Conservation (phyloP, 2,888 invertebrate species). For the Chalcosyrphus nemorum region DNA sequence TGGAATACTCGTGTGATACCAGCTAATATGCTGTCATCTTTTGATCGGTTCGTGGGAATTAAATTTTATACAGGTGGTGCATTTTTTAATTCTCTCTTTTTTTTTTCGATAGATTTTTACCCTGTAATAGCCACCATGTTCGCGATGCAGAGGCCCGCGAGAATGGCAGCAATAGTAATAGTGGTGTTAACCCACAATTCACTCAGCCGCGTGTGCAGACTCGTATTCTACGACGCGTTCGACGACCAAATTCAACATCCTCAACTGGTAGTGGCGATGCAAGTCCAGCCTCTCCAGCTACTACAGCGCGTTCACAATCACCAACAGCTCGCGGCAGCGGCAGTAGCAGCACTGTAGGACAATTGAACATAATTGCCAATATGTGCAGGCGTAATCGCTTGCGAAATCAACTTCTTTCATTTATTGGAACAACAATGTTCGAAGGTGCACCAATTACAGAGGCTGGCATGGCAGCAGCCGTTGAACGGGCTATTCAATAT, state of each 20-base stretch:
- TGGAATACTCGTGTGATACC: constrained; percentile 81
- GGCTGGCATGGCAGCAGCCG: constrained; percentile 77
- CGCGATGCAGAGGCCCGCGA: constrained; percentile 78
- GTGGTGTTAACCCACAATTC: constrained; percentile 52
- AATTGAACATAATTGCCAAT: constrained; percentile 26
- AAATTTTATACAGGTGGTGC: no score
- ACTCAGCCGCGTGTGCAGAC: constrained; percentile 65
- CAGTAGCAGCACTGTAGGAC: constrained; percentile 2
- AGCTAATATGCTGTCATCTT: constrained; percentile 80
- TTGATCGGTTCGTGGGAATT: no score
- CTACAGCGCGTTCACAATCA: constrained; percentile 44
- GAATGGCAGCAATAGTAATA: constrained; percentile 72
- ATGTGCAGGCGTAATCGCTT: constrained; percentile 74
- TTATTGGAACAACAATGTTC: constrained; percentile 77
- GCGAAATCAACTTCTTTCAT: constrained; percentile 77
- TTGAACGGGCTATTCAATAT: constrained; percentile 78
- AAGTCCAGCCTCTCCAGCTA: constrained; percentile 26
- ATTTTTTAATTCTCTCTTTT: no score
- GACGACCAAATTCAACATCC: constrained; percentile 61
- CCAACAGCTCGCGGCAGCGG: constrained; percentile 42
- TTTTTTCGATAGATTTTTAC: constrained; percentile 85
- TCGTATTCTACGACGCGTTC: constrained; percentile 58
- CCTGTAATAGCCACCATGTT: constrained; percentile 88
- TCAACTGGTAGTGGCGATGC: constrained; percentile 31
- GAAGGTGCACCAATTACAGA: constrained; percentile 77